Conservation (phyloP, 2,888 invertebrate genomes). For the Monoplex corrugatus region DNA sequence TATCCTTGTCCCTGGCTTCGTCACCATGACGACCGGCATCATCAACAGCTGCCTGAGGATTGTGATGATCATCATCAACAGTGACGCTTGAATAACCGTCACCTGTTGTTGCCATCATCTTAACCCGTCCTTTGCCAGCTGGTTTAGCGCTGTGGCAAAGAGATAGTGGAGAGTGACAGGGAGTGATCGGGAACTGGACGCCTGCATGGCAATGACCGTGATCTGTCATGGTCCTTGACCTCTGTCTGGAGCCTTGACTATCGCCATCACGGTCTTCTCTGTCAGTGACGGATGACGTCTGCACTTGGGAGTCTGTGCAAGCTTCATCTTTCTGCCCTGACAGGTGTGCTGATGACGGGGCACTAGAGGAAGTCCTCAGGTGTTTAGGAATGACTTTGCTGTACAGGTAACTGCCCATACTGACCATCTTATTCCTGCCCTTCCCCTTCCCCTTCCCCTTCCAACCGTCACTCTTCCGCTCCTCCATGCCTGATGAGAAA, state of each 20-base stretch:
- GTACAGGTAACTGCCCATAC: slow-evolving; percentile 14
- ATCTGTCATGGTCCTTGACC: not conserved
- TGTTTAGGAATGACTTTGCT: slow-evolving; percentile 31
- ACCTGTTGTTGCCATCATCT: no score
- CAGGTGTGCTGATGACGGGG: not conserved
- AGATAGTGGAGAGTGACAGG: no score
- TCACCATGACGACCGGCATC: not conserved
- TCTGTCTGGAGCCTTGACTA: no score
- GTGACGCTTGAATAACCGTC: no score
- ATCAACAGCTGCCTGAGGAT: no score
- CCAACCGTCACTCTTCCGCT: not conserved
- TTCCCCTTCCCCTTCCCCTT: not conserved
- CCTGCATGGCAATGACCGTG: no score
- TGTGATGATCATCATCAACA: no score
- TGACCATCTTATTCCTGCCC: not conserved
- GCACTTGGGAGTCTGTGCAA: not conserved
- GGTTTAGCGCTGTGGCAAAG: no score
- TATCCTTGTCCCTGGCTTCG: not conserved
- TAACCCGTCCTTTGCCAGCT: no score
- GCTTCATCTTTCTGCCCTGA: not conserved
- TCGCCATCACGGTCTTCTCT: not conserved
- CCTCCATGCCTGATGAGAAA: slow-evolving; percentile 7
- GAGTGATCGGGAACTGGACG: no score
- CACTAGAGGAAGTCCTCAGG: not conserved
- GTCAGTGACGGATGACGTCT: not conserved